Conservation (phyloP, 2,888 invertebrate genomes). For the Brachypalpus laphriformis region DNA sequence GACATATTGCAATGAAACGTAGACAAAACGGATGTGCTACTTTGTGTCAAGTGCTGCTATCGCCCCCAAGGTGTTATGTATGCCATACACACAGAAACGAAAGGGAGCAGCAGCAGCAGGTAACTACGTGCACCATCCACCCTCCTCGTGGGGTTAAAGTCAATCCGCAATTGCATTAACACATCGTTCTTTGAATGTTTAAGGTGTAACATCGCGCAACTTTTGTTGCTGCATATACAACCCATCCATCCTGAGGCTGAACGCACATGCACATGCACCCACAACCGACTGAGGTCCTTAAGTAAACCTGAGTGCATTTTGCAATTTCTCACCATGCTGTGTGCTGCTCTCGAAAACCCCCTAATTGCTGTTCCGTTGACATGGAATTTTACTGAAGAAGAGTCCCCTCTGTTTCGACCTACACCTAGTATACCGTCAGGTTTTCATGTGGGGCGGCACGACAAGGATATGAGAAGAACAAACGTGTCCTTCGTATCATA, state of each 20-base stretch:
- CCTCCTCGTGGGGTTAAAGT: constrained; percentile 21
- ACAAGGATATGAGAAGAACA: constrained; percentile 8
- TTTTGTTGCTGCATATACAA: constrained; percentile 13
- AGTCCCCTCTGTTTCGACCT: constrained; percentile 12
- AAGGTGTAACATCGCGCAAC: constrained; percentile 55
- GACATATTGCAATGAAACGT: background rate
- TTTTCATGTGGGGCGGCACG: background rate
- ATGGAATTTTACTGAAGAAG: constrained; percentile 24
- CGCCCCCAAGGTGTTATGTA: background rate
- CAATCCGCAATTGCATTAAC: constrained; percentile 67
- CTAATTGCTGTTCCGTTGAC: constrained; percentile 42
- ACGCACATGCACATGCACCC: background rate
- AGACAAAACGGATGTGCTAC: background rate
- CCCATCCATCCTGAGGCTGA: background rate
- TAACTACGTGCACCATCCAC: background rate
- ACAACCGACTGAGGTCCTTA: constrained; percentile 15
- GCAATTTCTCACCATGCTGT: constrained; percentile 39
- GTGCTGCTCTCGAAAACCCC: constrained; percentile 15
- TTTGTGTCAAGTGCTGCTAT: constrained; percentile 8
- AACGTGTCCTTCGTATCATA: constrained; percentile 11
- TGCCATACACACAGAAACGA: background rate
- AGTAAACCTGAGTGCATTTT: constrained; percentile 61
- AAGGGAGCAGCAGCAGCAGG: background rate
- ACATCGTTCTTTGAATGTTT: constrained; percentile 53
- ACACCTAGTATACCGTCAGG: background rate